Percentiles rank a stretch among this genome's conserved stretches.
Conservation (phyloP, 2,888 invertebrate species). For the Flabesymbios commensalis region DNA sequence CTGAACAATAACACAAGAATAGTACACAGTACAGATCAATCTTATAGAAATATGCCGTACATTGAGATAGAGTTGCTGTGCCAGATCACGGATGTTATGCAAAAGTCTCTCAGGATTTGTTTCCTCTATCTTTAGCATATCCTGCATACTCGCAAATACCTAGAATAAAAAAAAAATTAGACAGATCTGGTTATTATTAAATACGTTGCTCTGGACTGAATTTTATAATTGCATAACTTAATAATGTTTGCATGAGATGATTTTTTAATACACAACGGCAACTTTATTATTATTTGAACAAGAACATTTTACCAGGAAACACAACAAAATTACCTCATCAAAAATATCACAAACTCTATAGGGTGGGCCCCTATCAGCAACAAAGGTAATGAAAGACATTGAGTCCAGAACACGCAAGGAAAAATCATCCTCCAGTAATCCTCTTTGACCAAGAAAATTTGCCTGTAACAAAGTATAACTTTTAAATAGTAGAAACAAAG, state of each 20-base stretch:
- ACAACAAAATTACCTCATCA: slow-evolving; percentile 78
- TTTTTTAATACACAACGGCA: too few relatives aligned
- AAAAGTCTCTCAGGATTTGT: slow-evolving; percentile 17
- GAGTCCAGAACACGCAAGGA: slow-evolving; percentile 86
- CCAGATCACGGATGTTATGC: slow-evolving; percentile 58
- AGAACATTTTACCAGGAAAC: too few relatives aligned
- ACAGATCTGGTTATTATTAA: too few relatives aligned
- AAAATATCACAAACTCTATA: slow-evolving; percentile 96
- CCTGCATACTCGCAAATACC: slow-evolving; percentile 37
- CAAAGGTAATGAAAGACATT: slow-evolving; percentile 96
- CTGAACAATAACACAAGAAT: too few relatives aligned
- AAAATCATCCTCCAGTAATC: slow-evolving; percentile 89
- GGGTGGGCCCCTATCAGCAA: slow-evolving; percentile 89
- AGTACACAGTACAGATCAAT: too few relatives aligned
- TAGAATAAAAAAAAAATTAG: slow-evolving; percentile 6
- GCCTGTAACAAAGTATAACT: slow-evolving; percentile 68
- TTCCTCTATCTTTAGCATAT: slow-evolving; percentile 26
- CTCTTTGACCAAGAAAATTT: slow-evolving; percentile 87
- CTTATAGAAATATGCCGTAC: too few relatives aligned
- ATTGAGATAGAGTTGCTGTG: slow-evolving; percentile 61
- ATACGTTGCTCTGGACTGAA: too few relatives aligned
- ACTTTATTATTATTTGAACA: too few relatives aligned
- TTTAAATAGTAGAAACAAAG: too few relatives aligned
- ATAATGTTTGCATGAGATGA: too few relatives aligned
- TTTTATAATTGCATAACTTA: too few relatives aligned